phyloP scores from a whole-genome alignment of 2,113 vertebrate species.

The Miniopterus natalensis region DNA sequence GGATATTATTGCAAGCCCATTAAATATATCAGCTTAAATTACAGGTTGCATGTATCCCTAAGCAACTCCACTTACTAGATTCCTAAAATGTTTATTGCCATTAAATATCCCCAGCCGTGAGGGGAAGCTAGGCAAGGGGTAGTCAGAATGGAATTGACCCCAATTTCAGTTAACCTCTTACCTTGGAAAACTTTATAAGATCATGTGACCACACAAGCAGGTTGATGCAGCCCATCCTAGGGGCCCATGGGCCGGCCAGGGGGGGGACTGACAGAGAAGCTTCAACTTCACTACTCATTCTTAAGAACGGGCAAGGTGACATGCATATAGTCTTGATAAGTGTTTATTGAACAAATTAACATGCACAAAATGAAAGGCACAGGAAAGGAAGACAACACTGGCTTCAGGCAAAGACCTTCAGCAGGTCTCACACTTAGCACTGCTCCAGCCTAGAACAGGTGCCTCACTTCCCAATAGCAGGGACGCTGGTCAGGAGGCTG shows the following conservation, averaged over 20 bases:
- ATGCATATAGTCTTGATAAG: accelerated
- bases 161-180: background rate
- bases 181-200: background rate
- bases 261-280: accelerated
- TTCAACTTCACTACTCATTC: background rate
- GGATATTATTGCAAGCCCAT: no score
- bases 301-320: accelerated
- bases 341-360: background rate
- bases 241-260: accelerated
- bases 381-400: accelerated
- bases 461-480: background rate
- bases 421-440: accelerated
- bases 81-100: accelerated
- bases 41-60: background rate
- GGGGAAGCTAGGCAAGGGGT: accelerated
- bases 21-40: background rate
- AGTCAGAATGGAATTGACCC: accelerated
- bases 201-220: accelerated
- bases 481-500: accelerated
- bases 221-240: accelerated
- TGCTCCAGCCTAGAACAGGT: accelerated
- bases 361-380: background rate
- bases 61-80: background rate
- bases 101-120: background rate
- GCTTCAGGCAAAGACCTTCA: accelerated